Conservation (phyloP, 1,140 invertebrate genomes). For the Drosophila bipectinata region DNA sequence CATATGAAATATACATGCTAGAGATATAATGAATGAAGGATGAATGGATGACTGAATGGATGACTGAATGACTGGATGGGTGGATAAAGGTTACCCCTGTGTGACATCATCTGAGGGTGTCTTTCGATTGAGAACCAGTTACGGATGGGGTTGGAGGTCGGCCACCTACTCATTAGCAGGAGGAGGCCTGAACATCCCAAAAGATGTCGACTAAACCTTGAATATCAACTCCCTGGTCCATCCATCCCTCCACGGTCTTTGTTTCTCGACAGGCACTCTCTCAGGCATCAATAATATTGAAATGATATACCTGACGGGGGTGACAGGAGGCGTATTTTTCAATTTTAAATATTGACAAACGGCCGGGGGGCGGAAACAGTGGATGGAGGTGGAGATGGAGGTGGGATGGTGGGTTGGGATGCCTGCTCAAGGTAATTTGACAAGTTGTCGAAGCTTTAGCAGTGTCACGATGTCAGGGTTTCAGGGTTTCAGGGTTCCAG, state of each 20-base stretch:
- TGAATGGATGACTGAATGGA: slow-evolving; percentile 29
- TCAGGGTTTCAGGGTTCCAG: no score
- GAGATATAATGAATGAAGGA: slow-evolving; percentile 47
- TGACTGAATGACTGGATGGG: slow-evolving; percentile 24
- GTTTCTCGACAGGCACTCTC: slow-evolving; percentile 14
- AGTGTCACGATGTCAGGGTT: slow-evolving; percentile 42
- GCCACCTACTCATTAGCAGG: background rate
- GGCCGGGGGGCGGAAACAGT: background rate
- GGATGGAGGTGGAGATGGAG: background rate
- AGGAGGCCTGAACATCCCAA: background rate
- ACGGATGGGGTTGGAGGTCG: background rate
- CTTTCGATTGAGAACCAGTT: slow-evolving; percentile 54
- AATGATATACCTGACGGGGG: slow-evolving; percentile 58
- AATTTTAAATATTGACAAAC: slow-evolving; percentile 81
- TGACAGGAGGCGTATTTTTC: slow-evolving; percentile 55
- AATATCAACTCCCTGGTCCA: no score
- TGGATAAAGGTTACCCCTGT: slow-evolving; percentile 70
- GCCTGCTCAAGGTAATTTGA: slow-evolving; percentile 77
- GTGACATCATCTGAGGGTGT: slow-evolving; percentile 44
- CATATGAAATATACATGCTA: slow-evolving; percentile 61
- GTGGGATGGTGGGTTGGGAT: slow-evolving; percentile 1
- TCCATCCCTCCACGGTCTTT: no score
- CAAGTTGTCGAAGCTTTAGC: slow-evolving; percentile 76
- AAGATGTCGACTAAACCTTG: no score
- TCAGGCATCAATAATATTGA: slow-evolving; percentile 76